phyloP scores from a whole-genome alignment of 2,113 vertebrate genomes.

The Tetraodon nigroviridis region DNA sequence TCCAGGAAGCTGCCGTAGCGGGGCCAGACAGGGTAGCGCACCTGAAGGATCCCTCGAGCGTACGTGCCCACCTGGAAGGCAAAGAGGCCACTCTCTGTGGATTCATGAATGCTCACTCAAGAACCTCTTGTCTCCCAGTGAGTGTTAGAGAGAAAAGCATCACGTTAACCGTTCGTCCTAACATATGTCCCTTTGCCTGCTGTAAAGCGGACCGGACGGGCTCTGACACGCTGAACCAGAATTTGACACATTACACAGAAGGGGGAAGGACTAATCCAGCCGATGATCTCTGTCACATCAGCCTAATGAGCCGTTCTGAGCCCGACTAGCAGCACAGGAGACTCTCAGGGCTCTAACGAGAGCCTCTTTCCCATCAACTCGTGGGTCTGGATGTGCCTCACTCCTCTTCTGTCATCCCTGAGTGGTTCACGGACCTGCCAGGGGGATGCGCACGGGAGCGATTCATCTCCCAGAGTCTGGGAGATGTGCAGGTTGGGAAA shows the following conservation, averaged over 20 bases:
- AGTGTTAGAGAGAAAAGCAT: slow-evolving; percentile 10
- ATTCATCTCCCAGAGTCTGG: slow-evolving; percentile 22
- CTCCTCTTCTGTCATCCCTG: slow-evolving; percentile 22
- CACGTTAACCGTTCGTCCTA: slow-evolving; percentile 30
- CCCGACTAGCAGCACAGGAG: slow-evolving; percentile 29
- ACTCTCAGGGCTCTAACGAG: slow-evolving; percentile 29
- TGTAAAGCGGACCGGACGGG: no score
- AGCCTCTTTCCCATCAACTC: slow-evolving; percentile 19
- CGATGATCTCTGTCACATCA: slow-evolving; percentile 43
- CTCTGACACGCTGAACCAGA: slow-evolving; percentile 1
- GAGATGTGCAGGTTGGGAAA: slow-evolving; percentile 2
- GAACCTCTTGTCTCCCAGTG: slow-evolving; percentile 31
- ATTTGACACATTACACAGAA: slow-evolving; percentile 1
- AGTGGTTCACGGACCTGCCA: slow-evolving; percentile 15
- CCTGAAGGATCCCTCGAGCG: slow-evolving; percentile 86
- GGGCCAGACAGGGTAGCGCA: slow-evolving; percentile 97
- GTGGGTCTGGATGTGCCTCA: slow-evolving; percentile 13
- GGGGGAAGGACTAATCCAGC: slow-evolving; percentile 26
- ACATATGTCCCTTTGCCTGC: no score
- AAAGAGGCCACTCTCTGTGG: neutral
- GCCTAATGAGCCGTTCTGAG: slow-evolving; percentile 44
- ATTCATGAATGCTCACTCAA: slow-evolving; percentile 27
- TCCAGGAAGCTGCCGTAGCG: slow-evolving; percentile 89
- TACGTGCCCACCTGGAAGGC: slow-evolving; percentile 86
- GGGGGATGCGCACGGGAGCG: neutral